Base-by-base conservation (phyloP, 1,140 invertebrate genomes). In the Caenorhabditis tropicalis region DNA sequence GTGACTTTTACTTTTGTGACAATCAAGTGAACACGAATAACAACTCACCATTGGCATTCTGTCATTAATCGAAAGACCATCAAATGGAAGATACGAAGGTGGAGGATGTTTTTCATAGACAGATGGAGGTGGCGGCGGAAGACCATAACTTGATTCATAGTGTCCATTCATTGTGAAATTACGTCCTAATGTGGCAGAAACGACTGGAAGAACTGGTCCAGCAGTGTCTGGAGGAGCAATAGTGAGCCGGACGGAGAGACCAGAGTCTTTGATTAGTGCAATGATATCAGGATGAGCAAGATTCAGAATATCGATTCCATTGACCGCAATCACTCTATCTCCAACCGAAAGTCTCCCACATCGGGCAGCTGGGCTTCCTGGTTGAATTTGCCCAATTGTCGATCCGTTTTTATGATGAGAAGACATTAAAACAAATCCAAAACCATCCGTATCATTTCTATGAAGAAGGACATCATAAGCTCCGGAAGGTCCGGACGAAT, bases 391-490 rank as follows among this genome's bases (percentile, higher is more conserved):
- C 84, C 96, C 96, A 90, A 98, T 98, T 39, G 96, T 96, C 1
- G 96, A 96, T 43, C 96, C 95, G 83, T 95, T 94, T 93, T 95
- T 96, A 87, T 96, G 96, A 1, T 96, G 95, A 15, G 96, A 98
- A 0, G 97, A 98, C 88, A 99, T 98, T 80, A 99, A 98, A 27
- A 99, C 96, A 92, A 99, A 99, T 24, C 97, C 98, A 92, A 99
- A 99, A 12, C 97, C 97, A 92, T 99, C 97, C 83, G 95, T 95
- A 88, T 98, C 96, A 91, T 94, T 94, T 80, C 97, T 93, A 49
- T 94, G 95, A 0, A 99, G 95, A 12, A 95, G 94, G 15, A 97
- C 95, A 90, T 97, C 95, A 88, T 96, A 96, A 19, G 85, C 56
- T 19, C 33, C 33, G 24, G 48, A 74, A 5, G 65, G 65, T 24